Evolutionary conservation across 2,113 vertebrate species (phyloP).

Genomic region (Anser cygnoides): DNA sequence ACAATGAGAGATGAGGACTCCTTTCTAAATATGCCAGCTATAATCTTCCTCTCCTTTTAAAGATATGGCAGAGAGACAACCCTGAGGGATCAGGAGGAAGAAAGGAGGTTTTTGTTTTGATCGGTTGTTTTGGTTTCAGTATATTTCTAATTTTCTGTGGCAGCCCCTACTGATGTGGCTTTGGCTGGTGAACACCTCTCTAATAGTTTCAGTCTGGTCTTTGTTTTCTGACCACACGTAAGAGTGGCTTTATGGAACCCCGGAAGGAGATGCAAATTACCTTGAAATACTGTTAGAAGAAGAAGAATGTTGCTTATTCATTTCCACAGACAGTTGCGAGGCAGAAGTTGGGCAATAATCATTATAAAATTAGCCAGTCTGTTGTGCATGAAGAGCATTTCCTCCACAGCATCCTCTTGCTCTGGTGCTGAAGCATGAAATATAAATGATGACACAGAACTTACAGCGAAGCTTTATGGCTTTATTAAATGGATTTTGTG

Average conservation of each 20-base stretch:
- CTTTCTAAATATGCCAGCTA: background rate
- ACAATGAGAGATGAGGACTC: background rate
- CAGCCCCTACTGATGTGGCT: background rate
- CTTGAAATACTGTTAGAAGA: background rate
- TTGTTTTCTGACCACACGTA: background rate
- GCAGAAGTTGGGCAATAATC: background rate
- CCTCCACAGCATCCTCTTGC: background rate
- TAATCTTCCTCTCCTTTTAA: background rate
- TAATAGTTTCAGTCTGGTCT: constrained; percentile 29
- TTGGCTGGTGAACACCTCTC: constrained; percentile 31
- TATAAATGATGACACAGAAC: background rate
- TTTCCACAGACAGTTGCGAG: background rate
- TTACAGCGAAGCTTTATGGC: background rate
- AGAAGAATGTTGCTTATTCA: background rate
- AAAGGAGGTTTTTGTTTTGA: background rate
- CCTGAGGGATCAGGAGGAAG: background rate
- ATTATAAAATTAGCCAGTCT: background rate
- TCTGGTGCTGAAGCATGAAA: constrained; percentile 18
- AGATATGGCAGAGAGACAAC: background rate
- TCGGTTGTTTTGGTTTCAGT: background rate
- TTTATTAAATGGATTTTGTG: constrained; percentile 51
- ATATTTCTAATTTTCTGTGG: constrained; percentile 25
- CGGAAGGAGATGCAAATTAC: constrained; percentile 24
- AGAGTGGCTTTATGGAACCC: background rate
- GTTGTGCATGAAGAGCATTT: background rate